These are phyloP conservation scores for Polypterus senegalus DNA, from an alignment of 2,113 vertebrate genomes.

Conservation along the genomic window DNA sequence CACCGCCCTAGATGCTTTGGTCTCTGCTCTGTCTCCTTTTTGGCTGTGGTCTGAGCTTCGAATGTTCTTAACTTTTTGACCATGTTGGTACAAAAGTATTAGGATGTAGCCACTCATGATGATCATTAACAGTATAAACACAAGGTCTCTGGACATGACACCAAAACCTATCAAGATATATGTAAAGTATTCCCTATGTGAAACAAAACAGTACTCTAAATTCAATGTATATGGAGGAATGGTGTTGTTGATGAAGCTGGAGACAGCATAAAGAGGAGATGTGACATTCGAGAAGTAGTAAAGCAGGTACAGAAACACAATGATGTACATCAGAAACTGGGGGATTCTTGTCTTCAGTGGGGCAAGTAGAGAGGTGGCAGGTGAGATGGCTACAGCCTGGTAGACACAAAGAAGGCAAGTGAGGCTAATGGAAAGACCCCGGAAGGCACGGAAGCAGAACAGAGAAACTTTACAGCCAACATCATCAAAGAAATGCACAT, in stretches of 20 bases:
- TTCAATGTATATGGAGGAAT: background rate
- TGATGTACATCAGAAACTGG: conserved; percentile 4
- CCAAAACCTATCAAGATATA: conserved; percentile 12
- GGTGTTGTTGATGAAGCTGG: too few relatives aligned
- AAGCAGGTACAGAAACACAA: conserved; percentile 4
- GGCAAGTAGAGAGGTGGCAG: background rate
- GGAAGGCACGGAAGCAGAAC: conserved; percentile 5
- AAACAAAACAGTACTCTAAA: conserved; percentile 13
- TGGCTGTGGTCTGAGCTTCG: conserved; percentile 12
- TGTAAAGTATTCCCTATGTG: conserved; percentile 7
- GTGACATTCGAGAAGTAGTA: conserved; percentile 1
- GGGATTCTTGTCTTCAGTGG: conserved; percentile 8
- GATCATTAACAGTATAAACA: conserved; percentile 13
- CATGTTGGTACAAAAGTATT: too few relatives aligned
- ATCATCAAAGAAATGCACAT: conserved; percentile 12
- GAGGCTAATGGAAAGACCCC: conserved; percentile 13
- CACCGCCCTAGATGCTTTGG: conserved; percentile 11
- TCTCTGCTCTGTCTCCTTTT: background rate
- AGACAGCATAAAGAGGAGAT: background rate
- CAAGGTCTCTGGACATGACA: background rate
- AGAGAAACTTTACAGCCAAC: conserved; percentile 13
- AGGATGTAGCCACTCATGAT: conserved; percentile 5
- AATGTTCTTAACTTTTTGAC: background rate
- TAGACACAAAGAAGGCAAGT: conserved; percentile 1
- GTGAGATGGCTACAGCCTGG: too few relatives aligned